Conservation (phyloP, 1,140 invertebrate species). For the Sesamia nonagrioides region DNA sequence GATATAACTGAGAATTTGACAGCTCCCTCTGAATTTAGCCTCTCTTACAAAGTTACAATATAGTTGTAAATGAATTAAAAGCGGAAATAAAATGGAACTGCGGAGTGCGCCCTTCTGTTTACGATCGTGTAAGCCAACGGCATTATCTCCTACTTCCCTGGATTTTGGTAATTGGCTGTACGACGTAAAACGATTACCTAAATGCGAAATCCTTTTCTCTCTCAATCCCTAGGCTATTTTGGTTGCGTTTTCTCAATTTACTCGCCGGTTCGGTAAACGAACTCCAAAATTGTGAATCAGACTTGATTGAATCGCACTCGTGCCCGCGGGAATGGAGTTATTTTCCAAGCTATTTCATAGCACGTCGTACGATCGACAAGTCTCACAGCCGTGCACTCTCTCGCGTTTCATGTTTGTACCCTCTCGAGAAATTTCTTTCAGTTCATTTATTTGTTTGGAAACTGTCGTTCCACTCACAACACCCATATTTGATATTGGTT, state of each 20-base stretch:
- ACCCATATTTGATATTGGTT: conserved; percentile 58
- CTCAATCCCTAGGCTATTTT: conserved; percentile 63
- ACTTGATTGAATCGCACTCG: conserved; percentile 83
- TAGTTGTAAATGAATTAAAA: conserved; percentile 34
- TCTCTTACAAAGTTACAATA: not conserved
- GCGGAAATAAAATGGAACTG: conserved; percentile 1
- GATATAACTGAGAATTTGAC: conserved; percentile 31
- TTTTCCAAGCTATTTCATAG: conserved; percentile 84
- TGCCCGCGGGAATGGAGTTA: conserved; percentile 80
- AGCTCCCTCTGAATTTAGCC: not conserved
- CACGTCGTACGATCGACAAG: conserved; percentile 72
- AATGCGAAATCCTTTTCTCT: conserved; percentile 52
- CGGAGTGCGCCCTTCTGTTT: not conserved
- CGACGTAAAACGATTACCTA: conserved; percentile 48
- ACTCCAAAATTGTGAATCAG: conserved; percentile 84
- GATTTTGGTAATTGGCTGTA: conserved; percentile 40
- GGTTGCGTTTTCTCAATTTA: conserved; percentile 69
- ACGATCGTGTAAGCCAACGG: conserved; percentile 24
- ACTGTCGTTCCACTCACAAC: conserved; percentile 62
- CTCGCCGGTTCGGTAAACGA: conserved; percentile 76
- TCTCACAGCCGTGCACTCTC: conserved; percentile 62
- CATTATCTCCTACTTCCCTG: conserved; percentile 25
- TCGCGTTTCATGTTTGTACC: conserved; percentile 66
- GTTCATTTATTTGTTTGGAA: conserved; percentile 80
- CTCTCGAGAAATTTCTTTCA: conserved; percentile 80